A percentile compares a stretch with the other conserved stretches of the same genome.
phyloP scores from a whole-genome alignment of 2,888 invertebrate species.

The Rhorus exstirpatorius region DNA sequence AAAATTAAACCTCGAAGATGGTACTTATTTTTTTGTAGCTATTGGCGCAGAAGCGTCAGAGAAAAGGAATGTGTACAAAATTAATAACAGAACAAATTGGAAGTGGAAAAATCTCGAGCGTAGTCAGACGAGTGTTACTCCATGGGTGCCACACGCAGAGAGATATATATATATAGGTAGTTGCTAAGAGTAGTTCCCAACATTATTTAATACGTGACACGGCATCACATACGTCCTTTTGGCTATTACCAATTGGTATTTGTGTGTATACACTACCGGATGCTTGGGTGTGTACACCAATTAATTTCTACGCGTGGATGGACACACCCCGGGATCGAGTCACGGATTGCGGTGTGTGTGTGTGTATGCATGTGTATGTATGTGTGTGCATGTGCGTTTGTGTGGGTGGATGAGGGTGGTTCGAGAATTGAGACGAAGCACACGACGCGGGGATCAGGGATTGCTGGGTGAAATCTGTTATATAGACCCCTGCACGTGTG shows the following conservation, averaged over 20 bases:
- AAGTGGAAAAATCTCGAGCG: slow-evolving; percentile 39
- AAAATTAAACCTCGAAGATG: background rate
- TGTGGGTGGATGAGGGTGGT: slow-evolving; percentile 28
- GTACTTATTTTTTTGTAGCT: slow-evolving; percentile 23
- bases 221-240: background rate
- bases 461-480: slow-evolving; percentile 12
- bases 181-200: background rate
- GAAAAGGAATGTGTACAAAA: slow-evolving; percentile 22
- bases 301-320: slow-evolving; percentile 54
- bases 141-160: too few relatives aligned
- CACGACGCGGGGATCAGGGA: slow-evolving; percentile 24
- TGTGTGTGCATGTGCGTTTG: slow-evolving; percentile 24
- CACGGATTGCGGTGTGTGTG: slow-evolving; percentile 6
- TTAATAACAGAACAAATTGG: background rate
- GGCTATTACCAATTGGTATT: background rate
- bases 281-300: slow-evolving; percentile 46
- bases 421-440: slow-evolving; percentile 42
- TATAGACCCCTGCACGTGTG: slow-evolving; percentile 40
- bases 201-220: background rate
- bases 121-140: background rate
- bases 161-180: background rate
- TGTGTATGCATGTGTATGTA: slow-evolving; percentile 17
- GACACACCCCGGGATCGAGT: slow-evolving; percentile 17
- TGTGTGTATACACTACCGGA: background rate
- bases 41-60: background rate